Base-by-base conservation (phyloP, 2,888 invertebrate genomes). In the Zootermopsis nevadensis region DNA sequence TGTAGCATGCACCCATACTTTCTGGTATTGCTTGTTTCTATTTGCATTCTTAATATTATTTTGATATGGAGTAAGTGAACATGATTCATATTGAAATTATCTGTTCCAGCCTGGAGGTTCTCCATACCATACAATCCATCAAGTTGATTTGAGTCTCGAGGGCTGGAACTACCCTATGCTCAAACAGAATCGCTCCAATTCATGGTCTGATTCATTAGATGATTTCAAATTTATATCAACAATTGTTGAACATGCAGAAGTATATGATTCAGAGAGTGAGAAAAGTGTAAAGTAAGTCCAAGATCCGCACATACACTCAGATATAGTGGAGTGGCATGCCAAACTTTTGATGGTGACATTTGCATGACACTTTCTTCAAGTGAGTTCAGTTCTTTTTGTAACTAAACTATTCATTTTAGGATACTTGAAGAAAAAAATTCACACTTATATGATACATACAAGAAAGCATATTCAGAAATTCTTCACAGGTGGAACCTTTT, bases 71-170 rank as follows among this genome's bases (percentile, higher is more conserved):
- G 6, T 60, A 60, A 8, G 0, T 60, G n/a, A 60, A 60, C n/a
- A 60, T 60, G 27, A 60, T 60, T 60, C 35, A 66, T 60, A 60
- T 27, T 22, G 27, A 24, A 22, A 42, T 55, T 77, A n/a, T 77
- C 84, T 83, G 83, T 88, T 91, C 69, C 89, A 94, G 92, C 94
- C 94, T 88, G 94, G 94, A 83, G 94, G 94, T n/a, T 97, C 97
- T 2, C 97, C 97, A 0, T 98, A 98, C 90, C 96, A 95, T 88
- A 98, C 98, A 10, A 95, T 97, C 83, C 94, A 96, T 86, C 95
- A 94, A 22, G 92, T 94, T 33, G 96, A 98, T 88, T 94, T 95
- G 33, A 93, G 94, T 85, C 92, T 94, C 0, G 95, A 96, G 87
- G 94, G 95, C 6, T 95, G 95, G 93, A 94, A 93, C 84, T 91